Base-by-base conservation (phyloP, 2,888 invertebrate genomes). In the Epinotia bilunana region DNA sequence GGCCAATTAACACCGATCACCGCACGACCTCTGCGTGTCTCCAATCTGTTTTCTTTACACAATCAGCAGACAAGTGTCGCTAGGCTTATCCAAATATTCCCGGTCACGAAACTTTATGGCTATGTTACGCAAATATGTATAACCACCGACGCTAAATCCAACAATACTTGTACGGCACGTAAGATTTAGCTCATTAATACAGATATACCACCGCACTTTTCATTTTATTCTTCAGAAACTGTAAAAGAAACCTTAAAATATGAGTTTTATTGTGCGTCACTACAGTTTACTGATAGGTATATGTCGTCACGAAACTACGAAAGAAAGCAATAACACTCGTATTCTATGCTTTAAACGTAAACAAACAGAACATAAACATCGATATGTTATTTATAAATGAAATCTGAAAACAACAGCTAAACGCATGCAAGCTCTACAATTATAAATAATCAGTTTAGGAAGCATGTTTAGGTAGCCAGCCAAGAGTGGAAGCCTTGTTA, bases 1-100 rank as follows among this genome's bases (percentile, higher is more conserved):
- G 83, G 82, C 84, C 87, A 89, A 90, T 89, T 90, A 90, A 85
- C 88, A 87, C 84, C 84, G 82, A 87, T 85, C 84, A 87, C 84
- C 81, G 85, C 82, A 86, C 86, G 88, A 86, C 86, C 88, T 86
- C 84, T 83, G 82, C 83, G 81, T 83, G 80, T 72, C 76, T 79
- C 77, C 79, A 75, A 77, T 76, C 76, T 78, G 74, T 79, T n/a
- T n/a, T 80, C 78, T 78, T 43, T 39, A 28, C 46, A 46, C 23
- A 49, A 70, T 65, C 58, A 28, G 60, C 23, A 57, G 43, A 39
- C 55, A 39, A 46, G 46, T 43, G 53, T 39, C 53, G 33, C 43
- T 33, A 60, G 65, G 39, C 18, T 67, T 58, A 18, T n/a, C 53
- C 7, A 67, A 33, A 53, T 53, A 53, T 53, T n/a, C 49, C 16